A percentile compares a stretch with the other conserved stretches of the same genome.
These are phyloP conservation scores for Hippocampus zosterae DNA, from an alignment of 2,113 vertebrate genomes.

Conservation along the genomic window DNA sequence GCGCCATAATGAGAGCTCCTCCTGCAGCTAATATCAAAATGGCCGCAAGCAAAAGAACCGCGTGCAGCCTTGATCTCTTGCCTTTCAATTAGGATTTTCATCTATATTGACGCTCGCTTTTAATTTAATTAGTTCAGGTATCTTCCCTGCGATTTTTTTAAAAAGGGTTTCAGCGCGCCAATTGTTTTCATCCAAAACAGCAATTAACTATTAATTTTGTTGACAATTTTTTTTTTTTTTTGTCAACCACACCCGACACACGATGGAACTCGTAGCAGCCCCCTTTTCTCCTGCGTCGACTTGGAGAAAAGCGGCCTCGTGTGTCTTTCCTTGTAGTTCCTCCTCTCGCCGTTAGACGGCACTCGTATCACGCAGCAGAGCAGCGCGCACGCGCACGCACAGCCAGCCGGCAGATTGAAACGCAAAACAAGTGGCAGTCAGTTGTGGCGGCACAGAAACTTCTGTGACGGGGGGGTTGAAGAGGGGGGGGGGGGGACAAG, in stretches of 20 bases:
- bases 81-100: conserved; percentile 60
- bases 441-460: background rate
- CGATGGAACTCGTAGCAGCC: background rate
- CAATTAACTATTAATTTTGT: too few species aligned
- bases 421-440: conserved; percentile 41
- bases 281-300: too few species aligned
- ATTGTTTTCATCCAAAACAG: background rate
- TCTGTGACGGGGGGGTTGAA: background rate
- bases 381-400: background rate
- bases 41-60: conserved; percentile 62
- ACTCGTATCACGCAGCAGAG: conserved; percentile 60
- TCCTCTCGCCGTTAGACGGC: conserved; percentile 62
- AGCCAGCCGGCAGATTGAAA: too few species aligned
- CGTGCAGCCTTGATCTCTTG: conserved; percentile 45
- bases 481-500: background rate
- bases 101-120: conserved; percentile 34
- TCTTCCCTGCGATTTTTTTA: background rate
- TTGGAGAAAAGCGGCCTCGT: background rate
- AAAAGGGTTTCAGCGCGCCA: too few species aligned
- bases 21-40: conserved; percentile 59
- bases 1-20: conserved; percentile 57
- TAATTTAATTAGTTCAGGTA: conserved; percentile 45
- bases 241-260: background rate
- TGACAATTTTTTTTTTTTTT: background rate
- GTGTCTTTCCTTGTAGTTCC: background rate